Conservation (phyloP, 1,140 invertebrate species). For the Meloidogyne hapla region DNA sequence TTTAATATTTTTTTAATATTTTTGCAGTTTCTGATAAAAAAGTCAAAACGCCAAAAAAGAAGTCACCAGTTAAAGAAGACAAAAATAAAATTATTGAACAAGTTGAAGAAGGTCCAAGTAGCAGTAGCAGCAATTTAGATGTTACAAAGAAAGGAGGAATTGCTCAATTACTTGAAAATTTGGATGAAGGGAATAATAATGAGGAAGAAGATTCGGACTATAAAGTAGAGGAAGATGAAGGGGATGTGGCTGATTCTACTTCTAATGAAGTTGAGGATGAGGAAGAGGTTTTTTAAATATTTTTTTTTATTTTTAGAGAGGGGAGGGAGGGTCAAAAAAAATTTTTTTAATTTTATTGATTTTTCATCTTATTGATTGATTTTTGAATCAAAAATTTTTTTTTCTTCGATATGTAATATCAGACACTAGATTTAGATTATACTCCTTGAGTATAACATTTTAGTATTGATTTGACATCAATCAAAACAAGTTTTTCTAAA, state of each 20-base stretch:
- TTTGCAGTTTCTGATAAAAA: too few relatives aligned
- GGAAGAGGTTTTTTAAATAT: background rate
- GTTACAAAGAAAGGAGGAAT: background rate
- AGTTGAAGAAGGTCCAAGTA: background rate
- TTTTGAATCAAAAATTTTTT: too few relatives aligned
- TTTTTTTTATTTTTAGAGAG: background rate
- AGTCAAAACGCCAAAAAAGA: background rate
- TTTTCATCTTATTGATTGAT: too few relatives aligned
- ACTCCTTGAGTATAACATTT: too few relatives aligned
- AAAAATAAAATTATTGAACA: background rate
- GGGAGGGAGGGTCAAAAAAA: too few relatives aligned
- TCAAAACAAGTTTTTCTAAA: too few relatives aligned
- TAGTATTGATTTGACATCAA: too few relatives aligned
- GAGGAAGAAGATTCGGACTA: slow-evolving; percentile 24
- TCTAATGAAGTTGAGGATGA: slow-evolving; percentile 13
- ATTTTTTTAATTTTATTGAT: too few relatives aligned
- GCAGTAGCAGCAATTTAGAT: background rate
- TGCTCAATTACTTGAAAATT: background rate
- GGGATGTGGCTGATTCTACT: slow-evolving; percentile 2
- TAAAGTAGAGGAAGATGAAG: slow-evolving; percentile 7
- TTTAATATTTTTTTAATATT: too few relatives aligned
- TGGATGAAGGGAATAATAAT: background rate
- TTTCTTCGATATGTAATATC: too few relatives aligned
- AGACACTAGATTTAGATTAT: too few relatives aligned
- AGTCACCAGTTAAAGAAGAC: background rate